A percentile compares a stretch with the other conserved stretches of the same genome.
These are phyloP conservation scores for Lypha dubia DNA, from an alignment of 2,888 invertebrate species.

Conservation along the genomic window DNA sequence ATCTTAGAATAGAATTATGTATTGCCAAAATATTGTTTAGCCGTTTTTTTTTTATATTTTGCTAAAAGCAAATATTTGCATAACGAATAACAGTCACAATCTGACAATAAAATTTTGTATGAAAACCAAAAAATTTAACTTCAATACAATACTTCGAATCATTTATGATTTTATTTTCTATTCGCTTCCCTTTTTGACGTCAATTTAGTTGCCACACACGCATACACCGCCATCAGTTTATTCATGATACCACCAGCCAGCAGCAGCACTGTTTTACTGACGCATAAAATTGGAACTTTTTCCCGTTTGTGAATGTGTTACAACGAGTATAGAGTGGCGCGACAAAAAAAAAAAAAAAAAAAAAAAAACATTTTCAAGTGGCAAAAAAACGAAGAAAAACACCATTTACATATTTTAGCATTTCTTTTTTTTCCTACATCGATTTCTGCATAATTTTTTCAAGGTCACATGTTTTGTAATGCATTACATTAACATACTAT, in stretches of 20 bases:
- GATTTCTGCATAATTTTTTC: constrained; percentile 82
- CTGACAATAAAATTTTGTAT: not conserved
- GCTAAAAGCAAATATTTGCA: too few relatives aligned
- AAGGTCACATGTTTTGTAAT: constrained; percentile 79
- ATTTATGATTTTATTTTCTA: constrained; percentile 74
- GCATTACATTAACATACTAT: constrained; percentile 77
- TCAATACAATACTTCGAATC: constrained; percentile 77
- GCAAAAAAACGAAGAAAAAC: constrained; percentile 19
- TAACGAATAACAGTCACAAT: not conserved
- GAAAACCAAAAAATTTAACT: not conserved
- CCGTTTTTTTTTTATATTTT: not conserved
- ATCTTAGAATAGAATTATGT: too few relatives aligned
- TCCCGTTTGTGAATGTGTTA: constrained; percentile 29
- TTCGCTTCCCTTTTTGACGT: constrained; percentile 7
- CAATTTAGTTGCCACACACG: not conserved
- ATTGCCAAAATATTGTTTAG: too few relatives aligned
- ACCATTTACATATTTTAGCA: constrained; percentile 68
- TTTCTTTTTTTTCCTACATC: constrained; percentile 78
- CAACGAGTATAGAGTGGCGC: constrained; percentile 17
- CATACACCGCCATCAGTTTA: not conserved
- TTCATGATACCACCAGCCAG: constrained; percentile 20
- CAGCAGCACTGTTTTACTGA: constrained; percentile 20
- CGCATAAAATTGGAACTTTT: constrained; percentile 75
- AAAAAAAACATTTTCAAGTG: too few relatives aligned
- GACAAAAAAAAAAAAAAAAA: constrained; percentile 25